These are phyloP conservation scores for Diadegma fenestrale DNA, from an alignment of 2,888 invertebrate species.

Conservation along the genomic window DNA sequence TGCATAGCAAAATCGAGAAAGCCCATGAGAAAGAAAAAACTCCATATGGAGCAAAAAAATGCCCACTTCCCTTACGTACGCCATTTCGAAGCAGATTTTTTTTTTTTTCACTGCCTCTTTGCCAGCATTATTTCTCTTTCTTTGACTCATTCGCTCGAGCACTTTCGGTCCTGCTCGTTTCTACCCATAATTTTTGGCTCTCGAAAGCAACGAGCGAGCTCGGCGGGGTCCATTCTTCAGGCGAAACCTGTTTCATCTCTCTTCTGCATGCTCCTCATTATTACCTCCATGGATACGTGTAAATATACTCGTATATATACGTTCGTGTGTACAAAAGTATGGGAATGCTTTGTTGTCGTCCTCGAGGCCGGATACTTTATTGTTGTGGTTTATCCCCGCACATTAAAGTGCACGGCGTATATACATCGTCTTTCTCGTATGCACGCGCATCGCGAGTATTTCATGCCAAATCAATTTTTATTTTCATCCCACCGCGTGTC, in stretches of 20 bases:
- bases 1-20: slow-evolving; percentile 20
- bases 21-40: background rate
- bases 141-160: slow-evolving; percentile 32
- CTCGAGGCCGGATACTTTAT: slow-evolving; percentile 79
- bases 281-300: slow-evolving; percentile 71
- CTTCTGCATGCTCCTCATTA: slow-evolving; percentile 81
- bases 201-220: slow-evolving; percentile 51
- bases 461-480: background rate
- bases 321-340: slow-evolving; percentile 11
- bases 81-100: slow-evolving; percentile 47
- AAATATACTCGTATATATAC: slow-evolving; percentile 12
- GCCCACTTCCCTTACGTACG: slow-evolving; percentile 49
- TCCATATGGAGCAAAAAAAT: slow-evolving; percentile 2
- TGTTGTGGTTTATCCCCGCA: slow-evolving; percentile 72
- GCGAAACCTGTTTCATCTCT: slow-evolving; percentile 82
- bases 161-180: slow-evolving; percentile 45
- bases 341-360: slow-evolving; percentile 76
- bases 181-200: slow-evolving; percentile 60
- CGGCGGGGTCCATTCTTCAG: slow-evolving; percentile 77
- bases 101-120: slow-evolving; percentile 43
- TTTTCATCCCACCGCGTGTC: background rate
- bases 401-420: slow-evolving; percentile 51
- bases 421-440: slow-evolving; percentile 13
- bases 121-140: background rate
- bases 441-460: background rate